Conservation (phyloP, 2,797 vertebrate species). For the Lateolabrax maculatus region DNA sequence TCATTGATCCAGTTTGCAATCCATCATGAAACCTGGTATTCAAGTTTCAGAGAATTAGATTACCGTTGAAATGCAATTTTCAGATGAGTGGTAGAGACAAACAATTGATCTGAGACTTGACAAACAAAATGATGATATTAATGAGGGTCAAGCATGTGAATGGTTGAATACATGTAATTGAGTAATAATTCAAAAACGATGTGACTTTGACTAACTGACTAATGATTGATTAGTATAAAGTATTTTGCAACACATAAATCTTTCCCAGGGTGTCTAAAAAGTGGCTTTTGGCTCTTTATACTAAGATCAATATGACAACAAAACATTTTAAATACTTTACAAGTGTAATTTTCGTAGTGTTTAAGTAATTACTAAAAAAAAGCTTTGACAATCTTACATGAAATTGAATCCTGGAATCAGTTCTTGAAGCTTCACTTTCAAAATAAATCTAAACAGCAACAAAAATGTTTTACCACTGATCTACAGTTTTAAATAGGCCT, state of each 20-base stretch:
- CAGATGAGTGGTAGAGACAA: slow-evolving; percentile 22
- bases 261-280: background rate
- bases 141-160: background rate
- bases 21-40: background rate
- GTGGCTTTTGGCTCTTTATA: background rate
- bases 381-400: background rate
- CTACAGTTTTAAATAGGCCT: background rate
- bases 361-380: background rate
- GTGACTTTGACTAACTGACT: background rate
- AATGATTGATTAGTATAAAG: background rate
- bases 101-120: slow-evolving; percentile 16
- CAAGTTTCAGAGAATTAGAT: slow-evolving; percentile 45
- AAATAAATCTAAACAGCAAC: background rate
- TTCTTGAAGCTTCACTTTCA: background rate
- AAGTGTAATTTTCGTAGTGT: background rate
- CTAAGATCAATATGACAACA: background rate
- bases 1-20: slow-evolving; percentile 14
- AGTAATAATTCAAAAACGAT: background rate
- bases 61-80: slow-evolving; percentile 23
- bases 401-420: background rate
- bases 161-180: background rate
- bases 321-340: background rate
- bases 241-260: background rate
- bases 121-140: background rate
- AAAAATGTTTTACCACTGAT: background rate